Conservation (phyloP, 1,140 invertebrate species). For the Lerema accius region DNA sequence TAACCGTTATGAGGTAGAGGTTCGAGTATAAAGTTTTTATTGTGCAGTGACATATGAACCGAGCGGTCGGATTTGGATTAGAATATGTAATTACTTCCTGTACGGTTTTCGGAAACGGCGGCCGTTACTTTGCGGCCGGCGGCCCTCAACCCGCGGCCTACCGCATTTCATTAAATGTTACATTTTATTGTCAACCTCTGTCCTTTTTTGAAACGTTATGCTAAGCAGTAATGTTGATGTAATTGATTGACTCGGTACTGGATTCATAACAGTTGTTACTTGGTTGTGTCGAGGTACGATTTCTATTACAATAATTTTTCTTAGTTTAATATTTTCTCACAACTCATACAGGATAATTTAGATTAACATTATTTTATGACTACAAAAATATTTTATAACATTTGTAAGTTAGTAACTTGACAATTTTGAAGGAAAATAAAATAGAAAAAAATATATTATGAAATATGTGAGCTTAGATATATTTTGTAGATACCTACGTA, state of each 20-base stretch:
- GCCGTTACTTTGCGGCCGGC: constrained; percentile 50
- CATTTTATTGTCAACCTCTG: constrained; percentile 19
- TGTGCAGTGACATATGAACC: constrained; percentile 77
- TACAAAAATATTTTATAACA: no score
- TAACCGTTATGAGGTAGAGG: constrained; percentile 66
- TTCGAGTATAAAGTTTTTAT: constrained; percentile 63
- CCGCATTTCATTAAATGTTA: constrained; percentile 23
- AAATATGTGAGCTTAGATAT: no score
- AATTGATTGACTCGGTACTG: background rate
- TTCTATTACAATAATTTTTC: background rate
- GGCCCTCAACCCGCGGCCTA: constrained; percentile 23
- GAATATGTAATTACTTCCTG: constrained; percentile 82
- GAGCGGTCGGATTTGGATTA: constrained; percentile 68
- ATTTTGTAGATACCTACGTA: no score
- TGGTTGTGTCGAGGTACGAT: background rate
- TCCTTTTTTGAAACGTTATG: constrained; percentile 14
- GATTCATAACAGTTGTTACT: no score
- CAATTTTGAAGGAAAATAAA: no score
- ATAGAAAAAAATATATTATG: background rate
- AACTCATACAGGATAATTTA: no score
- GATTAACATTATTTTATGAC: no score
- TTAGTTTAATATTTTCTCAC: no score
- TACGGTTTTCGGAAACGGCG: constrained; percentile 77
- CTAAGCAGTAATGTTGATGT: background rate
- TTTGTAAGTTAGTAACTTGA: no score